Conservation (phyloP, 1,140 invertebrate genomes). For the Sarcophaga peregrina region DNA sequence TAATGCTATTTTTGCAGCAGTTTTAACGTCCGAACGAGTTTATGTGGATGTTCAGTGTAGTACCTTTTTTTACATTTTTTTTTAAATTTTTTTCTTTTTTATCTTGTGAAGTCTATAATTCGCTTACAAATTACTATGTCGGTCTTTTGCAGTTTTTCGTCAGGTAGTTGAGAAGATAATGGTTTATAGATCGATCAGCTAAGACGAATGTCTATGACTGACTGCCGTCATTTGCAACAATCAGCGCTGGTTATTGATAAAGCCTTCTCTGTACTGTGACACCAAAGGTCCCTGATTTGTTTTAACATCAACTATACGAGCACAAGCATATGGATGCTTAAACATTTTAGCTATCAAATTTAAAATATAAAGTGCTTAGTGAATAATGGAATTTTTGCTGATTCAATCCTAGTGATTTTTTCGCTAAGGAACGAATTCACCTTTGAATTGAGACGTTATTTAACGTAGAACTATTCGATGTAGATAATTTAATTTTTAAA, state of each 20-base stretch:
- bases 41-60: not conserved
- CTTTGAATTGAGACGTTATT: too few species aligned
- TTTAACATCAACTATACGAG: too few species aligned
- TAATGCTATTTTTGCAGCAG: not conserved
- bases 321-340: too few species aligned
- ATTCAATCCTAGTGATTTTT: too few species aligned
- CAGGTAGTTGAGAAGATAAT: slow-evolving; percentile 43
- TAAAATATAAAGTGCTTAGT: too few species aligned
- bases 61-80: not conserved
- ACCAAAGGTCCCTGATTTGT: slow-evolving; percentile 1
- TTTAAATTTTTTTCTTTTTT: too few species aligned
- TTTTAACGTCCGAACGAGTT: not conserved
- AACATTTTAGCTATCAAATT: too few species aligned
- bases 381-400: too few species aligned
- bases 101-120: slow-evolving; percentile 14
- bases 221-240: slow-evolving; percentile 33
- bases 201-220: slow-evolving; percentile 26
- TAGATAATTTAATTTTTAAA: too few species aligned
- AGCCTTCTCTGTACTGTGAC: not conserved
- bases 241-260: slow-evolving; percentile 17
- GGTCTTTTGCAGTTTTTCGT: slow-evolving; percentile 45
- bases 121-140: slow-evolving; percentile 46
- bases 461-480: too few species aligned
- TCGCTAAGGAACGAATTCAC: too few species aligned
- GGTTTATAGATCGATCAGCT: slow-evolving; percentile 37